phyloP scores from a whole-genome alignment of 2,797 vertebrate species.

The Neomorphus geoffroyi region DNA sequence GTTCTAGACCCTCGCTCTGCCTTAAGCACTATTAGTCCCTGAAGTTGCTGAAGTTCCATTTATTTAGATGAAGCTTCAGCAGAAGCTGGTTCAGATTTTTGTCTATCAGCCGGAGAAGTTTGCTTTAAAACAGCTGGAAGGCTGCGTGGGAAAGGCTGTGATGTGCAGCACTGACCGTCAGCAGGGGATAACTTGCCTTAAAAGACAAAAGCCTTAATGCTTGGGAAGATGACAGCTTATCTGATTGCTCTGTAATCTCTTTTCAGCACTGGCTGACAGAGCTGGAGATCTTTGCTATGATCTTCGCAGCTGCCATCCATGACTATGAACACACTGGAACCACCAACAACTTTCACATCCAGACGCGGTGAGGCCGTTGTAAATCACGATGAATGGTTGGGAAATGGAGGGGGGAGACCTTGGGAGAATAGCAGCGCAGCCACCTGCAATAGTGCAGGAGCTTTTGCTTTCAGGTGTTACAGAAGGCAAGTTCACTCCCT shows the following conservation, averaged over 20 bases:
- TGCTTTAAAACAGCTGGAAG: neutral
- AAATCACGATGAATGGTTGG: neutral
- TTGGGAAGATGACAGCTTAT: conserved; percentile 3
- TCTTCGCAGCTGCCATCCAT: conserved; percentile 94
- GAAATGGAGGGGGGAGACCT: neutral
- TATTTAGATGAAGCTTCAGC: neutral
- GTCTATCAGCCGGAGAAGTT: neutral
- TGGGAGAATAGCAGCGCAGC: neutral
- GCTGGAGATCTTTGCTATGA: conserved; percentile 93
- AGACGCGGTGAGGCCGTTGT: conserved; percentile 84
- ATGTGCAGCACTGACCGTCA: neutral
- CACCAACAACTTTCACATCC: conserved; percentile 97
- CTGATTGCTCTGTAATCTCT: conserved; percentile 56
- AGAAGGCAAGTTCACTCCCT: neutral
- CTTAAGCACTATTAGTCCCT: neutral
- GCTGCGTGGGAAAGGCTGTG: neutral
- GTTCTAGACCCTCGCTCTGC: neutral
- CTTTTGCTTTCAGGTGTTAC: neutral
- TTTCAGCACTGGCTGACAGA: conserved; percentile 94
- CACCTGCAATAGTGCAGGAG: neutral
- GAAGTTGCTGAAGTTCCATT: neutral
- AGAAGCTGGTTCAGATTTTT: neutral
- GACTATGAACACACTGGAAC: conserved; percentile 96
- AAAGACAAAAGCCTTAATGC: conserved; percentile 12
- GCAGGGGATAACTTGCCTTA: neutral